Evolutionary conservation across 2,113 vertebrate species (phyloP).

Genomic region (Eulacestoma nigropectus): DNA sequence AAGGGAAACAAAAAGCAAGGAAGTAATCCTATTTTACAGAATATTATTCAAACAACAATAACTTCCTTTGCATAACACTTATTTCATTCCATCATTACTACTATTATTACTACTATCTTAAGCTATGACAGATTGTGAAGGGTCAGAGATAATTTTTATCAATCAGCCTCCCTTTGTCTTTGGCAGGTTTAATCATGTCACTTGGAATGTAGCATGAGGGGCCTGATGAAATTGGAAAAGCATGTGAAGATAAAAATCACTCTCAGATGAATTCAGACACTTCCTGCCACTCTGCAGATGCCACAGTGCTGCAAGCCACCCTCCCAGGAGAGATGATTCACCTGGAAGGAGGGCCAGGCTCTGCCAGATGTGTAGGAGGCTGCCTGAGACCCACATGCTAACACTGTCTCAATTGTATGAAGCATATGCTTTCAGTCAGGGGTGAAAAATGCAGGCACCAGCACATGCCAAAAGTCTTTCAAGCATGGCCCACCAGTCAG

Average conservation of each 20-base stretch:
- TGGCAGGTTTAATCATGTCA: slow-evolving; percentile 81
- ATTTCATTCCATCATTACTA: slow-evolving; percentile 59
- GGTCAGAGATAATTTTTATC: slow-evolving; percentile 76
- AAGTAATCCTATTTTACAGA: slow-evolving; percentile 56
- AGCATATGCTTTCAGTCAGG: slow-evolving; percentile 97
- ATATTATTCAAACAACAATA: slow-evolving; percentile 61
- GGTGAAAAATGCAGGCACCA: slow-evolving; percentile 93
- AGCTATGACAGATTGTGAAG: slow-evolving; percentile 74
- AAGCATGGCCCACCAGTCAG: slow-evolving; percentile 93
- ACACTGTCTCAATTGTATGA: slow-evolving; percentile 91
- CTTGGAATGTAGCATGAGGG: slow-evolving; percentile 72
- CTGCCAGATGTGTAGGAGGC: slow-evolving; percentile 96
- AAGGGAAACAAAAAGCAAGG: slow-evolving; percentile 62
- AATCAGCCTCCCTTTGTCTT: slow-evolving; percentile 71
- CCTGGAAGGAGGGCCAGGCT: slow-evolving; percentile 89
- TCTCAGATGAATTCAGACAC: slow-evolving; percentile 87
- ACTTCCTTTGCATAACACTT: slow-evolving; percentile 4
- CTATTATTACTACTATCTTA: slow-evolving; percentile 73
- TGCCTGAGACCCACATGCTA: slow-evolving; percentile 81
- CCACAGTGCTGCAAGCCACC: slow-evolving; percentile 85
- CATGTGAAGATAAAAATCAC: slow-evolving; percentile 90
- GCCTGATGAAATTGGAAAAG: slow-evolving; percentile 88
- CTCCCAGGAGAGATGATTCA: slow-evolving; percentile 92
- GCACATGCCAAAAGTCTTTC: slow-evolving; percentile 94
- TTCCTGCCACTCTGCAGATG: slow-evolving; percentile 92